A percentile compares a stretch with the other conserved stretches of the same genome.
Evolutionary conservation across 2,797 vertebrate species (phyloP).

Genomic region (Neosalanx taihuensis): DNA sequence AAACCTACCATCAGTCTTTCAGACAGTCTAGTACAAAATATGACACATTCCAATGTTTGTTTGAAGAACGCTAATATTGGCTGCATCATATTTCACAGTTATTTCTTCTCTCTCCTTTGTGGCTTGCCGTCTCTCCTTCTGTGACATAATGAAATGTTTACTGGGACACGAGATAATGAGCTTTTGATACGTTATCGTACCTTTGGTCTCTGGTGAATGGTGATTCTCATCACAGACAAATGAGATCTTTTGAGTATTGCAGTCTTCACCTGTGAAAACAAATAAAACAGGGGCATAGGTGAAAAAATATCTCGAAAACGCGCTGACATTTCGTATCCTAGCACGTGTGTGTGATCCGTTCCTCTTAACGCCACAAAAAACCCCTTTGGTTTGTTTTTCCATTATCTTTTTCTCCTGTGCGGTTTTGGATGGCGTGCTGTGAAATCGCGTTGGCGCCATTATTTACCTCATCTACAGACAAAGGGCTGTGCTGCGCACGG

Average conservation of each 20-base stretch:
- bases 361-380: background rate
- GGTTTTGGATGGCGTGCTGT: background rate
- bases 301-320: slow-evolving; percentile 21
- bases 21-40: background rate
- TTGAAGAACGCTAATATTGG: slow-evolving; percentile 8
- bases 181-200: slow-evolving; percentile 67
- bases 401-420: slow-evolving; percentile 29
- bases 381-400: background rate
- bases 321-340: slow-evolving; percentile 20
- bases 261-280: slow-evolving; percentile 71
- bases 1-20: slow-evolving; percentile 1
- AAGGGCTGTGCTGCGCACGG: slow-evolving; percentile 36
- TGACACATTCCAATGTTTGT: background rate
- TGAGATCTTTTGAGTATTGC: slow-evolving; percentile 72
- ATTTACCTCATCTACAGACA: slow-evolving; percentile 49
- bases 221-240: slow-evolving; percentile 79
- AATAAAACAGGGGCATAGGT: slow-evolving; percentile 42
- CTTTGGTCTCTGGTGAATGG: slow-evolving; percentile 72
- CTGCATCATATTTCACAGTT: slow-evolving; percentile 22
- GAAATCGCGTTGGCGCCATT: slow-evolving; percentile 24
- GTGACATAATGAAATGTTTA: slow-evolving; percentile 52
- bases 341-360: background rate
- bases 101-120: slow-evolving; percentile 9
- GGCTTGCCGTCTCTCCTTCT: slow-evolving; percentile 23
- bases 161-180: slow-evolving; percentile 57